Evolutionary conservation across 2,888 invertebrate genomes (phyloP), one percentile per base, ranked within the genome.

Genomic region (Drosophila borealis): DNA sequence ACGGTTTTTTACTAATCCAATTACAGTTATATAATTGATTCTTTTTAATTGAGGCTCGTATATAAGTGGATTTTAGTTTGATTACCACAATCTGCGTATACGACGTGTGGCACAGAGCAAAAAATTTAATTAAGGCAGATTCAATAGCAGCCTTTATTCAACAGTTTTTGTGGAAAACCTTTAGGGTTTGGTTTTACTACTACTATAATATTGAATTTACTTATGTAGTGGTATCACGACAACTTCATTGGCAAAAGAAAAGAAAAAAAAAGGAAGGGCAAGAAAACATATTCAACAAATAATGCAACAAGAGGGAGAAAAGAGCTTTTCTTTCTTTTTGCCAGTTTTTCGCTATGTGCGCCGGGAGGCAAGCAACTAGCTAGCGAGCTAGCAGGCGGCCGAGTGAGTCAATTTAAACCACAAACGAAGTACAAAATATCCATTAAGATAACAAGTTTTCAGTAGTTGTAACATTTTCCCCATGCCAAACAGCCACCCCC

Each of bases 381-480:
- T 39, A 53, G 55, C 42, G 44, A 50, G 37, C 51, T 13, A 55
- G 63, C 55, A 34, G 61, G 64, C 62, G 77, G 77, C 71, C 72
- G 77, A 81, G 82, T 77, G 81, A 85, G 83, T 83, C 83, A 85
- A 85, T 85, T 82, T 85, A 66, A 77, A 69, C 83, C 85, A 82
- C 83, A 85, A 83, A 85, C 83, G 85, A 83, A 82, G 81, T 85
- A 85, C 85, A 83, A 84, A 83, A 83, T 85, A 85, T 85, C 83
- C 85, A 83, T 83, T 83, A 83, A 83, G 83, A 83, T 83, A 83
- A 83, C 83, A 84, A 83, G 83, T 83, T 84, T 85, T 83, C 82
- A 83, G 83, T 81, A 83, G 83, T 83, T 83, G 83, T 79, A 82
- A 83, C 84, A 83, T 82, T 80, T 66, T 71, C 29, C 29, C 29